Evolutionary conservation across 2,797 vertebrate genomes (phyloP).

Genomic region (Champsocephalus esox): DNA sequence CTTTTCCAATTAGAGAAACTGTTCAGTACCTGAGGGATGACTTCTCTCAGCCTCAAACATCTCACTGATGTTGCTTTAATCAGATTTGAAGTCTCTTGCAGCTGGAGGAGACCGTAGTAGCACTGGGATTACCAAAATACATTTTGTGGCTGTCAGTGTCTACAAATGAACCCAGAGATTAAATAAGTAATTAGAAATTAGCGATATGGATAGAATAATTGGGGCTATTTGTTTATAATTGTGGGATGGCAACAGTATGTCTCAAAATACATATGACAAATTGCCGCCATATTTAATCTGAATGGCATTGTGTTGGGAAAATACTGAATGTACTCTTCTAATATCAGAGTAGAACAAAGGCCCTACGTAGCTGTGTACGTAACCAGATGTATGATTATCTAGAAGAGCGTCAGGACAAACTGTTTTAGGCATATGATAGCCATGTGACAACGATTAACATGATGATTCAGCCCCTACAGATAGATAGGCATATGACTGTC

Average conservation of each 20-base stretch:
- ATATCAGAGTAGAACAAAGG: no score
- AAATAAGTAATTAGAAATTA: neutral
- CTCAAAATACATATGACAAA: neutral
- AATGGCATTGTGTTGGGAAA: neutral
- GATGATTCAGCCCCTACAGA: no score
- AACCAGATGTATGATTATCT: no score
- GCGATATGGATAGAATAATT: neutral
- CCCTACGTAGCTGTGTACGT: no score
- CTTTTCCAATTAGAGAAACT: constrained; percentile 3
- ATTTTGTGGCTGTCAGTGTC: constrained; percentile 1
- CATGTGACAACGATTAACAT: no score
- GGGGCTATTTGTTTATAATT: constrained; percentile 2
- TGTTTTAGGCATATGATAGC: no score
- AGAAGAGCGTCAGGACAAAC: no score
- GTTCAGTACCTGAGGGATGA: constrained; percentile 8
- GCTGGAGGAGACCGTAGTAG: neutral
- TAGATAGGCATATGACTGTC: no score
- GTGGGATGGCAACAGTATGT: neutral
- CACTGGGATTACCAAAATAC: constrained; percentile 1
- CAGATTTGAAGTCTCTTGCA: neutral
- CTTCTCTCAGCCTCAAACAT: neutral
- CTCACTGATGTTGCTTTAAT: neutral
- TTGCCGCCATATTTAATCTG: neutral
- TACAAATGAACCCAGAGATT: neutral
- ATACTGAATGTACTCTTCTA: no score